phyloP scores from a whole-genome alignment of 2,113 vertebrate genomes.

The Polypterus bichir region DNA sequence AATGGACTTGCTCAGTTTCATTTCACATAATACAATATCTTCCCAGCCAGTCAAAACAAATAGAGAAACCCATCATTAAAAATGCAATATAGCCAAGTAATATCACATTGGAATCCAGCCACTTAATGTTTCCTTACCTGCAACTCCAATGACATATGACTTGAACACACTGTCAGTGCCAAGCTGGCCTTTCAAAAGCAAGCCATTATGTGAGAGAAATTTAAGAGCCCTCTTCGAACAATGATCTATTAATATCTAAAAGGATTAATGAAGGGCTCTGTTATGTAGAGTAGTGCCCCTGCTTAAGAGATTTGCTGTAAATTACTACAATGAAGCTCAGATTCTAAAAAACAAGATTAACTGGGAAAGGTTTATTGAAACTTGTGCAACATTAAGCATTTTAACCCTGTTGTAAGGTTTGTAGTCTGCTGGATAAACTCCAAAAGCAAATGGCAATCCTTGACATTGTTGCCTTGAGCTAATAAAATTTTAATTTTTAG shows the following conservation, averaged over 20 bases:
- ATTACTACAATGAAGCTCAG: too few species aligned
- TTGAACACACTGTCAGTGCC: conserved; percentile 28
- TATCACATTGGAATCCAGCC: conserved; percentile 3
- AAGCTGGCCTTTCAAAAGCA: conserved; percentile 33
- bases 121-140: conserved; percentile 26
- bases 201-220: conserved; percentile 39
- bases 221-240: conserved; percentile 35
- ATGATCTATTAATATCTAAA: conserved; percentile 43
- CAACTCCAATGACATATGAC: conserved; percentile 34
- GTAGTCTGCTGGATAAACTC: too few species aligned
- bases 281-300: conserved; percentile 24
- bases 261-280: conserved; percentile 42
- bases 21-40: too few species aligned
- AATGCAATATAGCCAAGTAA: neutral
- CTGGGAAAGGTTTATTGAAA: too few species aligned
- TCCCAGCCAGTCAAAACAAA: neutral
- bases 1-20: too few species aligned
- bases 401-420: too few species aligned
- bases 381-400: too few species aligned
- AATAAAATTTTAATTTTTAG: too few species aligned
- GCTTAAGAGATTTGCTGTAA: too few species aligned
- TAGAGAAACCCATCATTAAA: neutral
- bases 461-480: too few species aligned
- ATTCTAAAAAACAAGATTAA: too few species aligned
- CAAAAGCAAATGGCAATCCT: too few species aligned